Evolutionary conservation across 2,888 invertebrate genomes (phyloP), one percentile per base, ranked within the genome.

Genomic region (Seira musarum): DNA sequence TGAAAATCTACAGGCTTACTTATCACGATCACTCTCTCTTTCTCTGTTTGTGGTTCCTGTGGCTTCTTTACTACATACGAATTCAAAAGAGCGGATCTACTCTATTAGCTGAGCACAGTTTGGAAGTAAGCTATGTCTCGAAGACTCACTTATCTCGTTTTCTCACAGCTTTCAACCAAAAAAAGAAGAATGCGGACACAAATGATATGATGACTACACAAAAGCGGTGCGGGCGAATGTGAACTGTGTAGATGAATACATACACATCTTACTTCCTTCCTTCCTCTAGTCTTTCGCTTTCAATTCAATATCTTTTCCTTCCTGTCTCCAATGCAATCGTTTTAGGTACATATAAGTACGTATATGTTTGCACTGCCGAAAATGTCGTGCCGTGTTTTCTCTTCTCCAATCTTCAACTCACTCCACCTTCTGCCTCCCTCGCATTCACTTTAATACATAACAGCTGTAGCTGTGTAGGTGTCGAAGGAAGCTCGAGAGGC

Each of bases 381-480:
- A 8, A 15, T 6, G 6, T 15, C 60, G 17, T 64, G 64, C n/a
- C 6, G 22, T 53, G 10, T 30, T 60, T 70, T 6, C 68, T n/a
- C 13, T 61, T 57, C n/a, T 67, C 30, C 57, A 40, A 40, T 40
- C 19, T 22, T 8, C 53, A 24, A 1, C 15, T 53, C 30, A 21
- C 35, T 17, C 53, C 30, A 6, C 22, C 35, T 15, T 65, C 65
- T 19, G n/a, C 21, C 30, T 70, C 17, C 57, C 46, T 65, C 53
- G 5, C 17, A 22, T 46, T 24, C 21, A 19, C 24, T 30, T 69
- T 69, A 75, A 74, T 69, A 68, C 46, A 69, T 64, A 80, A 74
- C 80, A 80, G 80, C 80, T 80, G 80, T 80, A n/a, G n/a, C n/a
- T n/a, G n/a, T n/a, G 80, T 70, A 80, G 74, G 80, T 74, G 80